phyloP scores from a whole-genome alignment of 2,113 vertebrate genomes.

The Tapirus terrestris region DNA sequence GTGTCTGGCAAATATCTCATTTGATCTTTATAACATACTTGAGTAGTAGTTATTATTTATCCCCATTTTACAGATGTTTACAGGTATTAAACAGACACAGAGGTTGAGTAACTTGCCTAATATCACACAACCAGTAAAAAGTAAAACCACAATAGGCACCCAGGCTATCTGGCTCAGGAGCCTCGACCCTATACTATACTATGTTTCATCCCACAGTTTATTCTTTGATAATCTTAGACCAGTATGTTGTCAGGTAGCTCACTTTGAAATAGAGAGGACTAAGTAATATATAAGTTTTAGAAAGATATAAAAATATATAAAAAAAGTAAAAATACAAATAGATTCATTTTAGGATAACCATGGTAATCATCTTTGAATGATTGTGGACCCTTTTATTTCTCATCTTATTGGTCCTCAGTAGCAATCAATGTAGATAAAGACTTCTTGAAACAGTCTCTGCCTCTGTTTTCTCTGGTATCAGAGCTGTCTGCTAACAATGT shows the following conservation, averaged over 20 bases:
- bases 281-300: not conserved
- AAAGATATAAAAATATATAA: not conserved
- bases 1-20: not conserved
- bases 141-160: not conserved
- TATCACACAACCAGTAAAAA: not conserved
- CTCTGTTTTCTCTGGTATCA: not conserved
- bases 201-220: not conserved
- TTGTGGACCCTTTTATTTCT: not conserved
- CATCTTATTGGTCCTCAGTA: not conserved
- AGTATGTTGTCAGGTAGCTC: not conserved
- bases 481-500: not conserved
- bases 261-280: conserved; percentile 6
- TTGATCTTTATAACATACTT: not conserved
- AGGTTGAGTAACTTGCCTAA: not conserved
- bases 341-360: not conserved
- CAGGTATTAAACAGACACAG: not conserved
- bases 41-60: not conserved
- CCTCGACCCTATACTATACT: not conserved
- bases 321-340: conserved; percentile 30
- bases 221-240: not conserved
- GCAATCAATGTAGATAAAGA: not conserved
- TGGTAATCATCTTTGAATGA: not conserved
- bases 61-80: not conserved
- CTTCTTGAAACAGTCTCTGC: not conserved
- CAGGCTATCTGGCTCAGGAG: not conserved